Evolutionary conservation across 2,888 invertebrate genomes (phyloP).

Genomic region (Leucoptera coffeella): DNA sequence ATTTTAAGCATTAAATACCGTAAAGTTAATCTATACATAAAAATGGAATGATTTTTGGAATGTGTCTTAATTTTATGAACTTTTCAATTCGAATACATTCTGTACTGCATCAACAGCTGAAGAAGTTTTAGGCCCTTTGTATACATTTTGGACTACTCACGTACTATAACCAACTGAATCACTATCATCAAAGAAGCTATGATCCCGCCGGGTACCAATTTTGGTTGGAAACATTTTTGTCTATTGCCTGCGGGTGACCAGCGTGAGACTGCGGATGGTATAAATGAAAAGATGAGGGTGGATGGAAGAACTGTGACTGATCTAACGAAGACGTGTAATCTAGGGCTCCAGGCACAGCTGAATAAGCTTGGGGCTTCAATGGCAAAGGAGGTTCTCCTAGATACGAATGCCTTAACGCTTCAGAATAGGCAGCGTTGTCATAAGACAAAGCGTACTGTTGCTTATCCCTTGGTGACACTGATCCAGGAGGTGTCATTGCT

Average conservation of each 20-base stretch:
- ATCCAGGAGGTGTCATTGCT: conserved; percentile 96
- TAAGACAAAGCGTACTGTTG: conserved; percentile 55
- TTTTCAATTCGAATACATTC: too few relatives aligned
- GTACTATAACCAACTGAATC: too few relatives aligned
- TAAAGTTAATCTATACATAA: background rate
- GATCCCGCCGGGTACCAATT: conserved; percentile 77
- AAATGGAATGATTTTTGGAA: too few relatives aligned
- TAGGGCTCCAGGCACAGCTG: conserved; percentile 62
- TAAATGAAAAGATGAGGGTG: conserved; percentile 75
- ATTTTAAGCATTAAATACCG: background rate
- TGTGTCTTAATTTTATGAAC: too few relatives aligned
- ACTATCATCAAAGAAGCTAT: conserved; percentile 57
- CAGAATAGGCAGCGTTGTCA: conserved; percentile 58
- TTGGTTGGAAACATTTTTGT: too few relatives aligned
- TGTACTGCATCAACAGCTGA: too few relatives aligned
- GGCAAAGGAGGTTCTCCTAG: conserved; percentile 59
- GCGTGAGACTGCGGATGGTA: conserved; percentile 66
- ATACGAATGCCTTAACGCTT: conserved; percentile 52
- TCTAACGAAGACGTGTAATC: conserved; percentile 64
- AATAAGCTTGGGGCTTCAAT: conserved; percentile 86
- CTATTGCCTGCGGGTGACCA: conserved; percentile 30
- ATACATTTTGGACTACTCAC: too few relatives aligned
- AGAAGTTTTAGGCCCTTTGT: too few relatives aligned
- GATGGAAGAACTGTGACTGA: conserved; percentile 82
- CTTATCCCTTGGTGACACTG: conserved; percentile 88